These are phyloP conservation scores for Spodoptera exigua DNA, from an alignment of 2,888 invertebrate species.

Conservation along the genomic window DNA sequence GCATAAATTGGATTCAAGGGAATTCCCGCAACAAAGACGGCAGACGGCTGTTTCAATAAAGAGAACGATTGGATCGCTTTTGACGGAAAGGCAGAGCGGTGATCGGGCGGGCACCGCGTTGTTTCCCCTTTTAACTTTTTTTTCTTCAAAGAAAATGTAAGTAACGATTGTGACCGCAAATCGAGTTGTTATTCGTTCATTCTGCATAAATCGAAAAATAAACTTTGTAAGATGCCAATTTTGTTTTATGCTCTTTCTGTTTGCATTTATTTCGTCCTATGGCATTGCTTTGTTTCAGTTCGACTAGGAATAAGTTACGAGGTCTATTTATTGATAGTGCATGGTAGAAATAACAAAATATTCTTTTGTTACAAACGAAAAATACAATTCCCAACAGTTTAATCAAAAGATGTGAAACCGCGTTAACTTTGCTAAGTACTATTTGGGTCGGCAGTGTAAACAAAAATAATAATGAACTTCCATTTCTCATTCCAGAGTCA, in stretches of 20 bases:
- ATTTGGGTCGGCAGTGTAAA: constrained; percentile 42
- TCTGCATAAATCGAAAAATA: constrained; percentile 69
- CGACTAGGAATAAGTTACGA: constrained; percentile 38
- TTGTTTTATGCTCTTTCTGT: constrained; percentile 57
- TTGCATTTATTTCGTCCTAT: constrained; percentile 47
- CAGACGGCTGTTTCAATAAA: constrained; percentile 82
- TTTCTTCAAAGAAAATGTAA: constrained; percentile 53
- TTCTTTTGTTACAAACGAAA: constrained; percentile 19
- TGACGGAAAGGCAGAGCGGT: constrained; percentile 76
- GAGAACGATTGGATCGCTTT: constrained; percentile 83
- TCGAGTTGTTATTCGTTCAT: constrained; percentile 67
- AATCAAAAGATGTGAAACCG: constrained; percentile 25
- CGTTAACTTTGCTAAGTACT: constrained; percentile 10
- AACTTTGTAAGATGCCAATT: constrained; percentile 61
- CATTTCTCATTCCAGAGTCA: constrained; percentile 54
- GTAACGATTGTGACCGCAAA: constrained; percentile 64
- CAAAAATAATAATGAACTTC: constrained; percentile 60
- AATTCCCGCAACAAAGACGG: constrained; percentile 84
- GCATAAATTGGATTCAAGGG: constrained; percentile 84
- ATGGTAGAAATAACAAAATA: constrained; percentile 12
- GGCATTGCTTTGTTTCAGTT: constrained; percentile 23
- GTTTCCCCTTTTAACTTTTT: constrained; percentile 68
- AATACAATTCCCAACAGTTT: constrained; percentile 20
- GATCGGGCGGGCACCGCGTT: constrained; percentile 65
- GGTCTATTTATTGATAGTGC: constrained; percentile 28